Conservation (phyloP, 2,797 vertebrate genomes). For the Acanthurus tractus region DNA sequence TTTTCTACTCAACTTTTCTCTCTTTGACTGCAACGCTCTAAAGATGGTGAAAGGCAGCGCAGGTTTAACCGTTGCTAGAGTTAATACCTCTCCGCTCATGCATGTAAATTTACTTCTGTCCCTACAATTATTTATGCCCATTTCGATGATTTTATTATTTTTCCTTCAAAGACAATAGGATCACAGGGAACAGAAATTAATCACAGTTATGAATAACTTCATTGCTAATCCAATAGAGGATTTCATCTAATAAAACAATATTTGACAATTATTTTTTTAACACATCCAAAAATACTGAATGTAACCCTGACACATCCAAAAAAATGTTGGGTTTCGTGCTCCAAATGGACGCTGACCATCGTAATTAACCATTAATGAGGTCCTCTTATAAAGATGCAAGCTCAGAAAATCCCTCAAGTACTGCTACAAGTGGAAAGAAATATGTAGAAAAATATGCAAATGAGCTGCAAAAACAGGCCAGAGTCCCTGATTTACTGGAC, state of each 20-base stretch:
- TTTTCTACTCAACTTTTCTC: constrained; percentile 26
- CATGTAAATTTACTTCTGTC: constrained; percentile 17
- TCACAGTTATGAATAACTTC: neutral
- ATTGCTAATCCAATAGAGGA: constrained; percentile 9
- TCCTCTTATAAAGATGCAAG: neutral
- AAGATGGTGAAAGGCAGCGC: constrained; percentile 46
- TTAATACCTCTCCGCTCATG: constrained; percentile 13
- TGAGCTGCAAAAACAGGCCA: constrained; percentile 1
- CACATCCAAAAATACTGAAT: no score
- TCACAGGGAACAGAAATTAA: neutral
- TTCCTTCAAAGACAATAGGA: neutral
- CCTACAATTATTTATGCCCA: constrained; percentile 18
- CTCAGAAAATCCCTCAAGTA: neutral
- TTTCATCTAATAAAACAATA: neutral
- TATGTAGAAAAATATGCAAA: neutral
- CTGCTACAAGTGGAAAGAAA: neutral
- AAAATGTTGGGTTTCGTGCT: neutral
- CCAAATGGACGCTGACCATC: neutral
- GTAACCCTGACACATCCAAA: neutral
- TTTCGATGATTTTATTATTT: constrained; percentile 14
- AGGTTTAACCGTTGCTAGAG: constrained; percentile 22
- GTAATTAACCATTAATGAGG: neutral
- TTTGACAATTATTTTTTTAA: neutral
- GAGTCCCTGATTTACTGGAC: neutral
- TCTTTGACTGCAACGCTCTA: constrained; percentile 57